Conservation (phyloP, 2,888 invertebrate species). For the Lithophane semibrunnea region DNA sequence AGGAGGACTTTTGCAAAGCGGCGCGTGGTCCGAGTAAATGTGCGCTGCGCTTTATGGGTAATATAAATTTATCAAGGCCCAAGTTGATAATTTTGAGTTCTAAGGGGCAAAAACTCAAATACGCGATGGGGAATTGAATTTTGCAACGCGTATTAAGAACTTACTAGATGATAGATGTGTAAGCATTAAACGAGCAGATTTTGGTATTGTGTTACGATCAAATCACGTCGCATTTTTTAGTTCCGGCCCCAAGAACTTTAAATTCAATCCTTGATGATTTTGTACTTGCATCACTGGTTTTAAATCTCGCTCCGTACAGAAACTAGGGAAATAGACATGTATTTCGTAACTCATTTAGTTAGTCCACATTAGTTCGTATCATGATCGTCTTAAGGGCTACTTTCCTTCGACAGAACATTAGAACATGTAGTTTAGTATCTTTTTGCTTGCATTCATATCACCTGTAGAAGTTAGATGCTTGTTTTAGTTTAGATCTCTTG, state of each 20-base stretch:
- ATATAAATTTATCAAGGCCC: background rate
- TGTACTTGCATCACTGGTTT: background rate
- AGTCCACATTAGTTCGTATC: conserved; percentile 42
- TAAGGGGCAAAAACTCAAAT: background rate
- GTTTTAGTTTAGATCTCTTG: conserved; percentile 59
- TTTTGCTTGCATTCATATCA: conserved; percentile 67
- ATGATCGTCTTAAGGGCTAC: conserved; percentile 50
- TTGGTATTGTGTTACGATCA: too few relatives aligned
- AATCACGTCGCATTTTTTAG: background rate
- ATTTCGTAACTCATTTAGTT: conserved; percentile 52
- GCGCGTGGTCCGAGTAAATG: background rate
- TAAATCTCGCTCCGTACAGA: conserved; percentile 51
- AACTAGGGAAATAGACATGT: conserved; percentile 32
- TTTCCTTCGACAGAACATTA: conserved; percentile 54
- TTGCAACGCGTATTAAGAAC: background rate
- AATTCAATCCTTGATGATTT: background rate
- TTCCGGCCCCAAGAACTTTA: background rate
- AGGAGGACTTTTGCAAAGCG: background rate
- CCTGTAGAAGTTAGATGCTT: conserved; percentile 68
- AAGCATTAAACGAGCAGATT: background rate
- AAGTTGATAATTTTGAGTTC: background rate
- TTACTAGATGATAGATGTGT: background rate
- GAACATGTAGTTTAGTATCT: conserved; percentile 57
- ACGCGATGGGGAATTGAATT: background rate
- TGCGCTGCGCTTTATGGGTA: too few relatives aligned